Percentiles rank a stretch among this genome's conserved stretches.
phyloP scores from a whole-genome alignment of 1,140 invertebrate genomes.

The Muscidifurax raptorellus region DNA sequence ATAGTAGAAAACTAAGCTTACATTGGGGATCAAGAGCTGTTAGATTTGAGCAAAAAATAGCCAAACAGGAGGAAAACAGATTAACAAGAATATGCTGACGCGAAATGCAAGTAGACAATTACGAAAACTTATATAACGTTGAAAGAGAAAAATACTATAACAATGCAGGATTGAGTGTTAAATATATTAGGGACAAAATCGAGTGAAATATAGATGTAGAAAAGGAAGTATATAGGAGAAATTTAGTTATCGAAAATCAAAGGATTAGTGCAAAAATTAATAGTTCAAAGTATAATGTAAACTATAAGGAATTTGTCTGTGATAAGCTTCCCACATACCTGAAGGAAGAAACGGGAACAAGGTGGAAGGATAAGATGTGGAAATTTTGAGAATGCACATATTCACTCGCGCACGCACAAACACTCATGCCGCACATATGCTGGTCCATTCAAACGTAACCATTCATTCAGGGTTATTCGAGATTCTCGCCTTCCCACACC shows the following conservation, averaged over 20 bases:
- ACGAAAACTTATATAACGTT: background rate
- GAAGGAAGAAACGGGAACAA: background rate
- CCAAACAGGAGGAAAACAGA: constrained; percentile 5
- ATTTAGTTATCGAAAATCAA: background rate
- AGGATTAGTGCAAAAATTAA: background rate
- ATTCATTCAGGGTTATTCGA: too few relatives aligned
- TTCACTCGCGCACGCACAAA: too few relatives aligned
- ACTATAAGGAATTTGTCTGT: background rate
- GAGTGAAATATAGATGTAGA: background rate
- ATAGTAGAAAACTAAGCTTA: constrained; percentile 7
- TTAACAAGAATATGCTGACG: constrained; percentile 10
- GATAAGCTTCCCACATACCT: background rate
- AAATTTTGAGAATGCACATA: constrained; percentile 22
- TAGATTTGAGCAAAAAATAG: constrained; percentile 41
- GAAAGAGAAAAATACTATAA: background rate
- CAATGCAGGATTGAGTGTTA: background rate
- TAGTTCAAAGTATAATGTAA: background rate
- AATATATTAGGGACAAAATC: background rate
- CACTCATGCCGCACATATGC: too few relatives aligned
- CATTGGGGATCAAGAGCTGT: constrained; percentile 26
- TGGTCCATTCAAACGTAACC: too few relatives aligned
- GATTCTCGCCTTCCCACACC: too few relatives aligned
- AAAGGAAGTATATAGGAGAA: background rate
- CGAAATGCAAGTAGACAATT: background rate
- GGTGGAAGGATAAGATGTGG: constrained; percentile 23